phyloP scores from a whole-genome alignment of 2,797 vertebrate species.

The Rallus crepitans region DNA sequence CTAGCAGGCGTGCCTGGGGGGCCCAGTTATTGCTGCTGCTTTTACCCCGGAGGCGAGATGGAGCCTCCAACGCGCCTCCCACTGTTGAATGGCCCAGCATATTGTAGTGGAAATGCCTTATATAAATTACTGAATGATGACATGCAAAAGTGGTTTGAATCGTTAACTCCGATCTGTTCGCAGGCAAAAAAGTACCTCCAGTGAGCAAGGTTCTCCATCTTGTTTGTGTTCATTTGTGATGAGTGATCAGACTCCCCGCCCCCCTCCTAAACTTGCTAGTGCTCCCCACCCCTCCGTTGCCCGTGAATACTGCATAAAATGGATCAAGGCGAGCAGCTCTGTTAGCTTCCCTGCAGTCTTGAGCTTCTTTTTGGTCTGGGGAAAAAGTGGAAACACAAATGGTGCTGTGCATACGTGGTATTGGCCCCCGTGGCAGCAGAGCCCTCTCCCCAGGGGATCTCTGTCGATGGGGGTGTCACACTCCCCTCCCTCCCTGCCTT shows the following conservation, averaged over 20 bases:
- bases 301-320: constrained; percentile 39
- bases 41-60: constrained; percentile 38
- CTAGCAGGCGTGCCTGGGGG: not conserved
- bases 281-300: not conserved
- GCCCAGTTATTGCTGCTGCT: constrained; percentile 32
- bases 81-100: constrained; percentile 53
- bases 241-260: constrained; percentile 14
- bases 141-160: constrained; percentile 59
- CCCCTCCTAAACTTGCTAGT: constrained; percentile 11
- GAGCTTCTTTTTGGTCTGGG: constrained; percentile 25
- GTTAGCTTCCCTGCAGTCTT: constrained; percentile 19
- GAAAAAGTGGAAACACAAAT: not conserved
- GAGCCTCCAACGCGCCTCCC: not conserved
- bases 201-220: constrained; percentile 48
- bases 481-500: not conserved
- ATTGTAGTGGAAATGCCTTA: constrained; percentile 63
- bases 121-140: constrained; percentile 55
- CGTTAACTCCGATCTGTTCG: constrained; percentile 49
- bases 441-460: not conserved
- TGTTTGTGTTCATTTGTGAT: constrained; percentile 48
- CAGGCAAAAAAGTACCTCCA: constrained; percentile 58
- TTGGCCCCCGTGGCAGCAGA: not conserved
- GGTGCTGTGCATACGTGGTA: not conserved
- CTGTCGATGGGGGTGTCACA: not conserved
- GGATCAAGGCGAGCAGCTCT: constrained; percentile 10